phyloP scores from a whole-genome alignment of 2,797 vertebrate genomes.

The Emys orbicularis region DNA sequence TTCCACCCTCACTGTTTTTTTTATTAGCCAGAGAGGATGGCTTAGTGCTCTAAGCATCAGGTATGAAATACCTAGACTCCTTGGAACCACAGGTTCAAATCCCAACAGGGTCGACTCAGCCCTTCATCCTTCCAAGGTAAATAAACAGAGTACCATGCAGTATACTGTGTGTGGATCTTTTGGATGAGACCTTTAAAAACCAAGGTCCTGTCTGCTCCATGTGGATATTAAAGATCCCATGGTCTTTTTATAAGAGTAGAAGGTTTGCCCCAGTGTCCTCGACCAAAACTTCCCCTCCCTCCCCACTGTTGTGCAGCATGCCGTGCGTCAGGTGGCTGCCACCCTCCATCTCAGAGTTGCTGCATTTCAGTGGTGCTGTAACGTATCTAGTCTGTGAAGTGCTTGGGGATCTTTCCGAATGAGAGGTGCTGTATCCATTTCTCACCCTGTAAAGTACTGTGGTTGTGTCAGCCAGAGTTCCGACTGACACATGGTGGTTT shows the following conservation, averaged over 20 bases:
- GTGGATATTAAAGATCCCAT: not conserved
- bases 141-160: slow-evolving; percentile 33
- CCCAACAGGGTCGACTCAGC: slow-evolving; percentile 54
- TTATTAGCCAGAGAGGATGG: slow-evolving; percentile 64
- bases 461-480: fast-evolving
- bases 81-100: slow-evolving; percentile 64
- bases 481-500: fast-evolving
- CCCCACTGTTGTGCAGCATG: slow-evolving; percentile 37
- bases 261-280: not conserved
- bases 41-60: slow-evolving; percentile 61
- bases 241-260: slow-evolving; percentile 10
- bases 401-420: not conserved
- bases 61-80: slow-evolving; percentile 49
- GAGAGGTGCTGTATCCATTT: fast-evolving
- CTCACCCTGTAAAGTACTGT: fast-evolving
- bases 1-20: slow-evolving; percentile 62
- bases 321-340: slow-evolving; percentile 24
- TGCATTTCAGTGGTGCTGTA: not conserved
- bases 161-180: slow-evolving; percentile 24
- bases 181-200: slow-evolving; percentile 22
- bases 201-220: slow-evolving; percentile 20
- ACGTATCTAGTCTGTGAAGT: not conserved
- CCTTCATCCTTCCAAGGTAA: slow-evolving; percentile 51
- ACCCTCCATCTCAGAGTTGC: not conserved
- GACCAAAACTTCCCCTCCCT: not conserved